Base-by-base conservation (phyloP, 1,140 invertebrate genomes). In the Drosophila biarmipes region DNA sequence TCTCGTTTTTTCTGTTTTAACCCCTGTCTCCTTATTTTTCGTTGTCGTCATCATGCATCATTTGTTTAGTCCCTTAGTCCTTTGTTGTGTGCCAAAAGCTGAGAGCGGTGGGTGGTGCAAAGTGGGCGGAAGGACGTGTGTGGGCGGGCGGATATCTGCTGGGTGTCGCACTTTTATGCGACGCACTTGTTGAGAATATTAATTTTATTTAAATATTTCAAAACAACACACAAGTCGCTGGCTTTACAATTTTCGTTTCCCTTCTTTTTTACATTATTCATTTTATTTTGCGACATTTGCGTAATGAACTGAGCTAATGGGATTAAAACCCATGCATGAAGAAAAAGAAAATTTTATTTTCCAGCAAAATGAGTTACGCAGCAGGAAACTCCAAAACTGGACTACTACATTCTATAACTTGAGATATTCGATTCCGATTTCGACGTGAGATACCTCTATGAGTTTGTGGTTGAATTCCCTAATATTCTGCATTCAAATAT, bases 151-250 rank as follows among this genome's bases (percentile, higher is more conserved):
- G 5, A 31, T 45, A 17, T 45, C 24, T 35, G 40, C 62, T 54
- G 68, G 62, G 79, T 73, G 73, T 73, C 69, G 52, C 71, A 71
- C 69, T 84, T 85, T 76, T 86, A 86, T 86, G 63, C 69, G 59
- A 42, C 56, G 69, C 69, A 78, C 74, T 86, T 86, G 82, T 75
- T 86, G 81, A 86, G 80, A 85, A 85, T 85, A 84, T 85, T 85
- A 85, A 85, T 84, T 85, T 85, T 79, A 74, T 78, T 86, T 86
- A 85, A 80, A 86, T 86, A 75, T 68, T 58, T 80, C 64, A 66
- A 80, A 80, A 75, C 64, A 62, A 67, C 59, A 78, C 74, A 54
- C 35, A 27, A 78, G 49, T 31, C 59, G 54, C 48, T 61, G 38
- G 29, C 40, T 45, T 56, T 48, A 49, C 37, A 59, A 38, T 27